Conservation (phyloP, 2,797 vertebrate species). For the Cephalopachus bancanus region DNA sequence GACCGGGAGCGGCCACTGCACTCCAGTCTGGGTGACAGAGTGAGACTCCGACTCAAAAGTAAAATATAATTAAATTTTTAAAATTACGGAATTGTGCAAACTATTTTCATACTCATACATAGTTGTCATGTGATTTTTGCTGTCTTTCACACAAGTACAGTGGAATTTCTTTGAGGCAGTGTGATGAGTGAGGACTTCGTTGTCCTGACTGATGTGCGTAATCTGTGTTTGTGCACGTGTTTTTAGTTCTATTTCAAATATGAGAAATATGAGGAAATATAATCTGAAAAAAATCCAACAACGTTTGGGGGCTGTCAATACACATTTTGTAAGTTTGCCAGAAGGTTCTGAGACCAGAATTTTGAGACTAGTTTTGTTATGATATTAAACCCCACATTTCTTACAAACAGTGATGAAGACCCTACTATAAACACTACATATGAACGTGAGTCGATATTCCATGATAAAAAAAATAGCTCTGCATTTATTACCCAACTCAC, state of each 20-base stretch:
- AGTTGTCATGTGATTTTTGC: neutral
- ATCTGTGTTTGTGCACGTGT: neutral
- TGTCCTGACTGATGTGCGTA: neutral
- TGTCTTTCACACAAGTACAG: neutral
- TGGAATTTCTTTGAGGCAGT: neutral
- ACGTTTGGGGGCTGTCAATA: neutral
- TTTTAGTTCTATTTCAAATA: neutral
- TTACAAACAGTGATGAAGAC: accelerated
- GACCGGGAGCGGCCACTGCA: too few relatives aligned
- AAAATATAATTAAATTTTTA: too few relatives aligned
- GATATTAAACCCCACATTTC: accelerated
- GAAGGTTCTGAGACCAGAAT: neutral
- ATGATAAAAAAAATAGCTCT: neutral
- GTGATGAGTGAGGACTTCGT: neutral
- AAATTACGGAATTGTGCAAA: too few relatives aligned
- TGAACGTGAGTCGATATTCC: too few relatives aligned
- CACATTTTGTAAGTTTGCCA: neutral
- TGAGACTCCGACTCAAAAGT: too few relatives aligned
- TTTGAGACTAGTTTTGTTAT: neutral
- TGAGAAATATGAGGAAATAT: neutral
- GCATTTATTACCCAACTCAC: neutral
- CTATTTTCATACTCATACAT: neutral
- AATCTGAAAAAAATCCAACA: neutral
- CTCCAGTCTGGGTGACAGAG: too few relatives aligned
- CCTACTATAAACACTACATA: neutral